Base-by-base conservation (phyloP, 2,888 invertebrate species). In the Ornithoptera alexandrae region DNA sequence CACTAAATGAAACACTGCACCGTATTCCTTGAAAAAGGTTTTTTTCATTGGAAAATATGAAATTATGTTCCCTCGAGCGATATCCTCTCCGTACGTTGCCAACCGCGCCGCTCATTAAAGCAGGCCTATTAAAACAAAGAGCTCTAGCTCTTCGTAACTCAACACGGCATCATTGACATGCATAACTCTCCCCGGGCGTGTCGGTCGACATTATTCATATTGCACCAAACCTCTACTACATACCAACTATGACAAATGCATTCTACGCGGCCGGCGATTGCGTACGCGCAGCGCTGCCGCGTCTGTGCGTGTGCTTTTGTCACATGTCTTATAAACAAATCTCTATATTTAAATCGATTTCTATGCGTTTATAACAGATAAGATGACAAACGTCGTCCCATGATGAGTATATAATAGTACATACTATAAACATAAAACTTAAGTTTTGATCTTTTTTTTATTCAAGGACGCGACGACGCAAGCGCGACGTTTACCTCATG, bases 161-260 rank as follows among this genome's bases (percentile, higher is more conserved):
- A 62, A 73, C 75, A 72, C 69, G 70, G 65, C 72, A 71, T 77
- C 78, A 84, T 83, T 84, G 84, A 77, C 81, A 85, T 85, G 86
- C 85, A 85, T 84, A 84, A 81, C 87, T 85, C 79, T 76, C 74
- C 67, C 71, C 79, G 72, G 78, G 80, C 79, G 82, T 78, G 81
- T 74, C 78, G 76, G 76, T 72, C 71, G 77, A 77, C 81, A 84
- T 84, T 84, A 85, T 84, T 84, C 85, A 85, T 84, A 81, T 77
- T 76, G 75, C 78, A 76, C 76, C 76, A 75, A 68, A 71, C 84
- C 83, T 81, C 80, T 73, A 76, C 76, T 75, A 82, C 83, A 82
- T 82, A 81, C 82, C 78, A 77, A 79, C 79, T 80, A 78, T 77
- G 79, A 81, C 81, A 78, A 80, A 81, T 75, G 79, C 79, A 77